Evolutionary conservation across 1,140 invertebrate species (phyloP), one percentile per base, ranked within the genome.

Genomic region (Subanguina moxae): DNA sequence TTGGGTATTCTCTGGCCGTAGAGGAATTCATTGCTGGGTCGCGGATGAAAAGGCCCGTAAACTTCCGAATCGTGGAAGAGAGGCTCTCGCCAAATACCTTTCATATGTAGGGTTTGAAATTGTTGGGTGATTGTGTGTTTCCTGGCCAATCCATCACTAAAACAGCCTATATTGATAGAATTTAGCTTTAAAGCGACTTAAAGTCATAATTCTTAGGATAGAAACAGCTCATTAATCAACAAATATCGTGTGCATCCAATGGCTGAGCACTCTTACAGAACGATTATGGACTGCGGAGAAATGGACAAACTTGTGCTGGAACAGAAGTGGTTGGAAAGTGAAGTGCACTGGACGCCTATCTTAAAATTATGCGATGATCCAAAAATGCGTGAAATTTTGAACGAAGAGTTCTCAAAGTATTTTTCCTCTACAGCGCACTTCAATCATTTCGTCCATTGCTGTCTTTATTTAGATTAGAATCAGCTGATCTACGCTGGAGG

Each of bases 11-110:
- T 97, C 93, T 73, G 94, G 94, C 0, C 87, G 94, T 75, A 87
- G 94, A 86, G 94, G 94, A 81, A 88, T 97, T 56, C 94, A 97
- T 88, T 94, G 93, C 83, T 97, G 94, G 94, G 90, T 97, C 1
- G 93, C 90, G 80, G 94, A 97, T 84, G 87, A 89, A 77, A 85
- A 86, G 67, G 93, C 93, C 0, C 85, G 92, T 62, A 87, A 86
- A 74, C 84, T 96, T 8, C 87, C 88, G 64, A 86, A 87, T 57
- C 84, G 86, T 57, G 85, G 82, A 23, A 76, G 88, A 46, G 76
- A 84, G 56, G 89, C 91, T 3, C 86, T 98, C 32, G 91, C 90
- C 13, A 92, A 94, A 83, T 97, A 97, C 84, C 85, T 97, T 0
- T 90, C 80, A 61, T 69, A 84, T 52, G 66, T 74, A 61, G 23